Percentiles rank a stretch among this genome's conserved stretches.
These are phyloP conservation scores for Calliscelio sp. DNA, from an alignment of 2,888 invertebrate genomes.

Conservation along the genomic window DNA sequence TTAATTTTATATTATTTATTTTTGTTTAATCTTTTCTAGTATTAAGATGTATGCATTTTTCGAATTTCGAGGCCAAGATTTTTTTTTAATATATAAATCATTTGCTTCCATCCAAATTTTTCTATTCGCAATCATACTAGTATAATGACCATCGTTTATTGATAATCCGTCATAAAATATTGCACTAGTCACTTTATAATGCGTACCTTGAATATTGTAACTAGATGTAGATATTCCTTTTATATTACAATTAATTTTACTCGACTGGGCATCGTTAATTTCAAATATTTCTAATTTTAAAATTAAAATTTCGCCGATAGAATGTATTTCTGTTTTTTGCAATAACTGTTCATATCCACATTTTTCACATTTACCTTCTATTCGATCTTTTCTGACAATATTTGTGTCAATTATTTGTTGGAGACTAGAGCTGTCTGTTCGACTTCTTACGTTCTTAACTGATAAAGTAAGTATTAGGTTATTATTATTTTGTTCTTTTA, in stretches of 20 bases:
- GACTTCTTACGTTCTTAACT: background rate
- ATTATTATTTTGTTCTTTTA: background rate
- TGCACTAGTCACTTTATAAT: constrained; percentile 12
- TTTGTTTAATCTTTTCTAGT: too few species aligned
- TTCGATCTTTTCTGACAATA: background rate
- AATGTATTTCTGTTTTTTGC: background rate
- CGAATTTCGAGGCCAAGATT: constrained; percentile 15
- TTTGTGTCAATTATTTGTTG: constrained; percentile 26
- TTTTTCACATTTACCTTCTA: background rate
- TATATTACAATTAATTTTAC: background rate
- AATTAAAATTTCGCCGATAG: background rate
- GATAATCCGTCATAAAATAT: constrained; percentile 25
- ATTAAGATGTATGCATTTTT: constrained; percentile 11
- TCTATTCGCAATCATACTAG: background rate
- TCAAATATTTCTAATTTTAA: background rate
- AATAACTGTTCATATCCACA: background rate
- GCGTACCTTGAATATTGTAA: background rate
- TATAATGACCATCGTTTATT: constrained; percentile 15
- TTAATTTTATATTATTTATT: too few species aligned
- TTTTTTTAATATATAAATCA: constrained; percentile 10
- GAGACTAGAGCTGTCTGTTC: constrained; percentile 3
- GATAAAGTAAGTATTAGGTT: constrained; percentile 6
- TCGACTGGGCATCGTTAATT: background rate
- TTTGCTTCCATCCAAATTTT: constrained; percentile 16
- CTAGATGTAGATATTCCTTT: background rate